Evolutionary conservation across 2,113 vertebrate genomes (phyloP).

Genomic region (Xyrauchen texanus): DNA sequence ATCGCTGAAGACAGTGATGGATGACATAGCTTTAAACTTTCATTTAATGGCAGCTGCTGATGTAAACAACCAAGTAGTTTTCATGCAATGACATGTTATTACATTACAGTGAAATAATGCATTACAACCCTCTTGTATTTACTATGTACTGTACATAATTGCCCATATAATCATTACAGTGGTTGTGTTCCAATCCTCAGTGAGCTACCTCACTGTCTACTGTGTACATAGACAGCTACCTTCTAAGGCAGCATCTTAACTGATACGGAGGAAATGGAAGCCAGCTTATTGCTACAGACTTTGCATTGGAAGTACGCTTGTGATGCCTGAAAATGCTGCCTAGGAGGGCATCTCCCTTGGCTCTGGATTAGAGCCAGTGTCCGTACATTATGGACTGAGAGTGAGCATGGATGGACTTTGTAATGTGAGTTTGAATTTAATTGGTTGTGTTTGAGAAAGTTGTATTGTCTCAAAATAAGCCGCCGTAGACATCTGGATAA

Average conservation of each 20-base stretch:
- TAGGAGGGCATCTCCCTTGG: not conserved
- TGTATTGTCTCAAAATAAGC: not conserved
- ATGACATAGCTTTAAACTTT: not conserved
- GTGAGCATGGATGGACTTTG: too few species aligned
- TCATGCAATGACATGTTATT: too few species aligned
- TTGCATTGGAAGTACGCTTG: too few species aligned
- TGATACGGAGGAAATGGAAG: not conserved
- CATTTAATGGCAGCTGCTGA: too few species aligned
- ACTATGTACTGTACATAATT: not conserved
- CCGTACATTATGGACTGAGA: not conserved
- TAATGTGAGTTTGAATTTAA: not conserved
- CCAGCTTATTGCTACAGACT: too few species aligned
- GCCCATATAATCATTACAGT: not conserved
- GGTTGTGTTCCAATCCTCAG: not conserved
- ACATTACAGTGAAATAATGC: too few species aligned
- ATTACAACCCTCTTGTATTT: too few species aligned
- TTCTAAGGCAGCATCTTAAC: not conserved
- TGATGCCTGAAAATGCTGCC: not conserved
- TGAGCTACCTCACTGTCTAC: too few species aligned
- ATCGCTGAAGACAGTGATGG: not conserved
- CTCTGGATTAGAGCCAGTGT: not conserved
- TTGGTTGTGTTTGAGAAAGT: slow-evolving; percentile 9
- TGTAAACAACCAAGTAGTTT: too few species aligned
- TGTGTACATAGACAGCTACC: not conserved
- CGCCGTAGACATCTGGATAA: slow-evolving; percentile 8